Base-by-base conservation (phyloP, 1,140 invertebrate genomes). In the Atta texana region DNA sequence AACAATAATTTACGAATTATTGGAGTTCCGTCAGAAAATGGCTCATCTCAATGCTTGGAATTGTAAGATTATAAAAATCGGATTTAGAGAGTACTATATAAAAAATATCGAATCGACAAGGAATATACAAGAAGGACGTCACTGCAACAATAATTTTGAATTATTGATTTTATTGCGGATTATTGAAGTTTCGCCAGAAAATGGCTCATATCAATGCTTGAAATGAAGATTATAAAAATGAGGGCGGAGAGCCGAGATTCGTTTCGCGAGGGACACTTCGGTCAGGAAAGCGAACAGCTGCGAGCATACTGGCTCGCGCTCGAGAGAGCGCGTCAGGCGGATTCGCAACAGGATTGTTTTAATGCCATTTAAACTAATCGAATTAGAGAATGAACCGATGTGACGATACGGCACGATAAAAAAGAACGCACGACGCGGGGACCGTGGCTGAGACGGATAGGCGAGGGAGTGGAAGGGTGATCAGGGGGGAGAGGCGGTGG, bases 331-430 rank as follows among this genome's bases (percentile, higher is more conserved):
- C 88, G 90, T 92, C 85, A 88, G 92, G 85, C 89, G 89, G 91
- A 92, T 86, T 92, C 74, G 91, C 93, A 94, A 95, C 92, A 91
- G 94, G 94, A 95, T 95, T 95, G 94, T 95, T 95, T 95, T 95
- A 95, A 95, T 95, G 93, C 94, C 94, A 94, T 95, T 95, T 95
- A 94, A 94, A 93, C 94, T 95, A 95, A 95, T 95, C 94, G 94
- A 95, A 95, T 95, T 94, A 95, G 92, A 92, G 94, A 94, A 93
- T 91, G 93, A 95, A 94, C 91, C 91, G 93, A 95, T 94, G 94
- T 94, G 94, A 90, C 93, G 93, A 94, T 94, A 91, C 89, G 86
- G 88, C 88, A 89, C 84, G 89, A 91, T 88, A 91, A 91, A 88
- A 84, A 82, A 74, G 72, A 57, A 82, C 86, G 85, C 16, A 68